phyloP scores from a whole-genome alignment of 1,140 invertebrate genomes.

The Arctopsyche grandis region DNA sequence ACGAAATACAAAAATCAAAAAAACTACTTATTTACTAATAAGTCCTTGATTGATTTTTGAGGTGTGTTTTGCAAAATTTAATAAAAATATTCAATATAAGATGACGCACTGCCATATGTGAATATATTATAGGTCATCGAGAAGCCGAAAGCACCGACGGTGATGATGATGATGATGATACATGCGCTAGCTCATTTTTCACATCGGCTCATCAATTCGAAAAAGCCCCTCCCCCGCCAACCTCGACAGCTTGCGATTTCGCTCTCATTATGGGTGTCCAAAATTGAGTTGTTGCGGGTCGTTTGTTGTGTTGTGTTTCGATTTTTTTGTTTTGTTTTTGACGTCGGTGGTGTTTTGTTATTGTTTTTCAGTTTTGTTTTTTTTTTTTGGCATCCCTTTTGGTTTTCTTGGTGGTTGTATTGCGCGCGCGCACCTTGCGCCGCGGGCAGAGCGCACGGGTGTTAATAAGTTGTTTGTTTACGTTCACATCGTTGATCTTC shows the following conservation, averaged over 20 bases:
- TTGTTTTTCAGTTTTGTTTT: background rate
- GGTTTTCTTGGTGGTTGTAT: constrained; percentile 15
- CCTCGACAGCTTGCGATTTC: constrained; percentile 16
- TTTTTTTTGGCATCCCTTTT: background rate
- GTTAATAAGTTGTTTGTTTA: constrained; percentile 56
- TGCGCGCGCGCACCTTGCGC: constrained; percentile 43
- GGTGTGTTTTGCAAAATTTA: too few species aligned
- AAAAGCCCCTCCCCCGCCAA: background rate
- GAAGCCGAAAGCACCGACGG: too few species aligned
- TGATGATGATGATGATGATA: too few species aligned
- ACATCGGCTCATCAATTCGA: too few species aligned
- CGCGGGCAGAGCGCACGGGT: constrained; percentile 37
- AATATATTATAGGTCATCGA: too few species aligned
- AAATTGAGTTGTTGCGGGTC: constrained; percentile 55
- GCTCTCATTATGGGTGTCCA: constrained; percentile 54
- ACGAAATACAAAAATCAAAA: too few species aligned
- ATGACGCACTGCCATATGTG: too few species aligned
- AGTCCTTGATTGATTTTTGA: too few species aligned
- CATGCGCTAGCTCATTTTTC: too few species aligned
- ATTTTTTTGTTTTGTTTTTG: constrained; percentile 1
- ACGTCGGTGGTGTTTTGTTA: background rate
- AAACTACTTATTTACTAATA: too few species aligned
- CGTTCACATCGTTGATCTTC: constrained; percentile 54
- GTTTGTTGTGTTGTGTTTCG: background rate
- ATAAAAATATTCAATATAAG: too few species aligned